Base-by-base conservation (phyloP, 2,888 invertebrate species). In the Cephus pygmeus region DNA sequence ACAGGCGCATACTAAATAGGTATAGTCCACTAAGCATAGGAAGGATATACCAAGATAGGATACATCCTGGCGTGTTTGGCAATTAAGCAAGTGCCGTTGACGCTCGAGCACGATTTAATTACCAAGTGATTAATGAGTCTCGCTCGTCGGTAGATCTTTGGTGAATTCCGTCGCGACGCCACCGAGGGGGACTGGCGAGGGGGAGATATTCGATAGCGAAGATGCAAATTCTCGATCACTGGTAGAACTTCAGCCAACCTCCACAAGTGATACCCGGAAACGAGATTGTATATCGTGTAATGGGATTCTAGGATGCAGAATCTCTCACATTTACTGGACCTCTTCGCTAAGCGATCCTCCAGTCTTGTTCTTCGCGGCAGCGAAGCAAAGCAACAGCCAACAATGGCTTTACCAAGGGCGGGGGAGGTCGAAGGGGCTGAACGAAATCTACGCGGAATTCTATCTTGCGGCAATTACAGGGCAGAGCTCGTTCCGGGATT, bases 31-130 rank as follows among this genome's bases (percentile, higher is more conserved):
- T 56, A 2, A 23, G 15, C 3, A 71, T 71, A 34, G 33, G 31
- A 34, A 23, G 33, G 71, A 71, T 71, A 71, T 30, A 34, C 71
- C 71, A 71, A 71, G 71, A 23, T 33, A 71, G 31, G 71, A 71
- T 71, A 79, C 75, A 76, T 79, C 68, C 31, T n/a, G 80, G 36
- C 78, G 81, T 79, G 79, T 79, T 73, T 83, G 81, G 83, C 83
- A 85, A 84, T 83, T 84, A 80, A 82, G 82, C 81, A 83, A 83
- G 80, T 85, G 84, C 82, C 84, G 85, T 86, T 85, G 86, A 87
- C 85, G 79, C 84, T 83, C 82, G 84, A 85, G 85, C 83, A 85
- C 86, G 86, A 87, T 87, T 87, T 87, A 86, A 88, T 88, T 87
- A 88, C 84, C 83, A 78, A 79, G 82, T 87, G 87, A 87, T 87